Percentiles rank a stretch among this genome's conserved stretches.
These are phyloP conservation scores for Eonycteris spelaea DNA, from an alignment of 2,113 vertebrate genomes.

Conservation along the genomic window DNA sequence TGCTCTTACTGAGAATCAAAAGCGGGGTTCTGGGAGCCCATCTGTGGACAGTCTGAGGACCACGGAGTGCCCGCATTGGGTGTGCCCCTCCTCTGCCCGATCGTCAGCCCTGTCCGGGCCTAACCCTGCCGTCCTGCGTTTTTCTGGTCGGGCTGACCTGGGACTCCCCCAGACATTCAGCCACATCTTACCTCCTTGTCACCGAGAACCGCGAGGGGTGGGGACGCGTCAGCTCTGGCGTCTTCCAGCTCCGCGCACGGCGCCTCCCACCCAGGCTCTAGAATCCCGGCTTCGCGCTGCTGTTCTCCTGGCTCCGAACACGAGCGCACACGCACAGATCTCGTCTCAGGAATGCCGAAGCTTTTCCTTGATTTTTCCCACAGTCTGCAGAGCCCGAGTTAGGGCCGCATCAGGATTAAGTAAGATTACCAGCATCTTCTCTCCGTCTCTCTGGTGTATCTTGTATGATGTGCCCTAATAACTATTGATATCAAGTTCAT, in stretches of 20 bases:
- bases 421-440: constrained; percentile 83
- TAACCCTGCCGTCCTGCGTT: rapidly evolving
- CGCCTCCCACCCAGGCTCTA: background rate
- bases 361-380: constrained; percentile 84
- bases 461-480: constrained; percentile 82
- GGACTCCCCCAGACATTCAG: background rate
- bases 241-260: background rate
- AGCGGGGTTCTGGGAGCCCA: background rate
- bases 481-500: constrained; percentile 86
- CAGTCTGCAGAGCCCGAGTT: constrained; percentile 79
- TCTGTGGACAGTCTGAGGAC: background rate
- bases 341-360: constrained; percentile 51
- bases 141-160: background rate
- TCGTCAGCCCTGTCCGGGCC: background rate
- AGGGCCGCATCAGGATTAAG: constrained; percentile 81
- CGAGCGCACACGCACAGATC: background rate
- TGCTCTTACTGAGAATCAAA: background rate
- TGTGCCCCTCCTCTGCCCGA: background rate
- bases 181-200: background rate
- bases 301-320: background rate
- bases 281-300: background rate
- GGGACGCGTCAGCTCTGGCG: rapidly evolving
- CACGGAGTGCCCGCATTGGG: background rate
- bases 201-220: background rate
- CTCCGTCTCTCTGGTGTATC: constrained; percentile 75